A percentile compares a stretch with the other conserved stretches of the same genome.
phyloP scores from a whole-genome alignment of 2,888 invertebrate species.

The Bombyx huttoni region DNA sequence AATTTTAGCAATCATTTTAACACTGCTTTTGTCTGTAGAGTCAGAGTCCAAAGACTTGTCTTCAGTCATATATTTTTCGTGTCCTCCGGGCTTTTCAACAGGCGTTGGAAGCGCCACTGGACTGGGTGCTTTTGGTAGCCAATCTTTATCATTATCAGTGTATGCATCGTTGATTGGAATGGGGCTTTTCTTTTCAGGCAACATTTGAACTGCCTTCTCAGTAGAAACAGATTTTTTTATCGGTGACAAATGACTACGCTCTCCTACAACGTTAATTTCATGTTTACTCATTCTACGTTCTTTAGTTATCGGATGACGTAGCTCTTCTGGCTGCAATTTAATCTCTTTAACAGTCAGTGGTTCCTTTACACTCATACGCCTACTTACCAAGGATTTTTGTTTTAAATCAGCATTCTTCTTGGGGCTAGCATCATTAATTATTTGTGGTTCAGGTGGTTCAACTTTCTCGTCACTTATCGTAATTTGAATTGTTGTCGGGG shows the following conservation, averaged over 20 bases:
- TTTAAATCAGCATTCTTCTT: constrained; percentile 33
- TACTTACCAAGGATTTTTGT: constrained; percentile 22
- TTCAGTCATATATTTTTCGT: constrained; percentile 64
- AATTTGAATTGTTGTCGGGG: constrained; percentile 18
- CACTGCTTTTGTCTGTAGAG: constrained; percentile 52
- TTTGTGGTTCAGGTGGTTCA: constrained; percentile 16
- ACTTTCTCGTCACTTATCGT: constrained; percentile 37
- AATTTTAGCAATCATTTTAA: constrained; percentile 63
- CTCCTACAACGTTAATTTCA: constrained; percentile 12
- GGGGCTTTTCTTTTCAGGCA: constrained; percentile 32
- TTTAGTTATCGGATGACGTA: constrained; percentile 21
- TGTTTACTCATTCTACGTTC: constrained; percentile 13
- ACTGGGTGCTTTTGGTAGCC: constrained; percentile 52
- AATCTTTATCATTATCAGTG: constrained; percentile 43
- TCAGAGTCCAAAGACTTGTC: constrained; percentile 57
- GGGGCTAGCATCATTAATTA: constrained; percentile 29
- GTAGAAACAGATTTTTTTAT: constrained; percentile 20
- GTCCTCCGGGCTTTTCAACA: constrained; percentile 50
- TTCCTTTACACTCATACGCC: constrained; percentile 29
- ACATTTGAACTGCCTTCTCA: constrained; percentile 18
- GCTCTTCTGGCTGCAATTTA: constrained; percentile 16
- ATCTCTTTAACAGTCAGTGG: constrained; percentile 10
- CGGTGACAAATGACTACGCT: constrained; percentile 24
- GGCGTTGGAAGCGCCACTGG: constrained; percentile 49
- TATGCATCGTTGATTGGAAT: constrained; percentile 29